Evolutionary conservation across 2,888 invertebrate species (phyloP).

Genomic region (Nipponacmea schrenckii): DNA sequence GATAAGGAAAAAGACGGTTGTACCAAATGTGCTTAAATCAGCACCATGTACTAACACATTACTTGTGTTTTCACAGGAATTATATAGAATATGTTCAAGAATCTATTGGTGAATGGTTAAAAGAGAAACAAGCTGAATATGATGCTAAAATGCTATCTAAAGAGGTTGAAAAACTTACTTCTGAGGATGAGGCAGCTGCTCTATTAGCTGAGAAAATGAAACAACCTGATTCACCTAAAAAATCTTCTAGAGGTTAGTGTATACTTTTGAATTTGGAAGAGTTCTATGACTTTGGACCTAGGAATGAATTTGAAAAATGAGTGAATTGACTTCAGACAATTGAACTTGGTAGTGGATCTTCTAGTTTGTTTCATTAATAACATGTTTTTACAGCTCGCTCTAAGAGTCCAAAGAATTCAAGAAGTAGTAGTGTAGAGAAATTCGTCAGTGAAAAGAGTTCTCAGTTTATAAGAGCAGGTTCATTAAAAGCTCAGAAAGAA

Average conservation of each 20-base stretch:
- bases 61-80: constrained; percentile 48
- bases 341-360: too few relatives aligned
- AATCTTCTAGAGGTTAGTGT: neutral
- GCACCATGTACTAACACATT: neutral
- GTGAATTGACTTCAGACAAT: too few relatives aligned
- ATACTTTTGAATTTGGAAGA: too few relatives aligned
- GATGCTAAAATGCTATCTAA: constrained; percentile 58
- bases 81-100: constrained; percentile 65
- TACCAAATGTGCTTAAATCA: too few relatives aligned
- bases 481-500: constrained; percentile 62
- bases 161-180: constrained; percentile 59
- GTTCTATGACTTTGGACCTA: too few relatives aligned
- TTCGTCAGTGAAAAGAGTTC: constrained; percentile 39
- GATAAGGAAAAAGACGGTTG: too few relatives aligned
- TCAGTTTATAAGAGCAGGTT: constrained; percentile 56
- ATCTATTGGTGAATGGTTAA: constrained; percentile 61
- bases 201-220: constrained; percentile 38
- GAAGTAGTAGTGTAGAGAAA: constrained; percentile 51
- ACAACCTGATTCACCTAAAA: neutral
- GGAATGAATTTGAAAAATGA: too few relatives aligned
- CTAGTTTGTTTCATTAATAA: neutral
- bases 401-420: constrained; percentile 54
- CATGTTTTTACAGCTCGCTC: constrained; percentile 32
- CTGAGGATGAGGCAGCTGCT: constrained; percentile 55
- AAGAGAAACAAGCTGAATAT: constrained; percentile 65